Evolutionary conservation across 2,797 vertebrate genomes (phyloP).

Genomic region (Tenualosa ilisha): DNA sequence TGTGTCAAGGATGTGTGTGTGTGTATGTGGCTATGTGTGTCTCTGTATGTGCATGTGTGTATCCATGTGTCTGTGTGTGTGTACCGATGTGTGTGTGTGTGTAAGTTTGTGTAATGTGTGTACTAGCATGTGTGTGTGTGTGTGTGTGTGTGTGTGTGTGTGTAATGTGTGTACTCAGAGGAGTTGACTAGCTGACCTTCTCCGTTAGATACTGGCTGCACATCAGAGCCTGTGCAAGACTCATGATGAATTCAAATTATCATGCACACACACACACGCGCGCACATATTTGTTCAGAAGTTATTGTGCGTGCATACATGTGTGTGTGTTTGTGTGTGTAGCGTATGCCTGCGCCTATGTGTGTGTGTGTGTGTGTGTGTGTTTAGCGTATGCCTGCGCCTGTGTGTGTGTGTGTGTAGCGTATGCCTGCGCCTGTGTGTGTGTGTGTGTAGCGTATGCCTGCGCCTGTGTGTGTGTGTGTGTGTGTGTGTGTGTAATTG

Average conservation of each 20-base stretch:
- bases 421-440: neutral
- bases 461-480: neutral
- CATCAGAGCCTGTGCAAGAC: neutral
- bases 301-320: neutral
- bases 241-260: too few relatives aligned
- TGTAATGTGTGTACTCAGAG: constrained; percentile 9
- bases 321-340: neutral
- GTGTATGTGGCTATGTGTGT: too few relatives aligned
- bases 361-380: neutral
- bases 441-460: neutral
- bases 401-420: neutral
- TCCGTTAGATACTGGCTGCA: neutral
- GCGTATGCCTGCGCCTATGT: neutral
- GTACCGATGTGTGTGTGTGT: neutral
- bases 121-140: neutral
- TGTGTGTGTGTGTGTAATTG: neutral
- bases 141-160: constrained; percentile 11
- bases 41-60: neutral
- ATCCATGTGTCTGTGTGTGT: neutral
- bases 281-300: too few relatives aligned
- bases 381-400: neutral
- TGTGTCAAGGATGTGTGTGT: neutral
- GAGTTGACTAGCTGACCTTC: neutral
- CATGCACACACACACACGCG: neutral
- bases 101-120: neutral